Conservation (phyloP, 2,797 vertebrate species). For the Fringilla coelebs region DNA sequence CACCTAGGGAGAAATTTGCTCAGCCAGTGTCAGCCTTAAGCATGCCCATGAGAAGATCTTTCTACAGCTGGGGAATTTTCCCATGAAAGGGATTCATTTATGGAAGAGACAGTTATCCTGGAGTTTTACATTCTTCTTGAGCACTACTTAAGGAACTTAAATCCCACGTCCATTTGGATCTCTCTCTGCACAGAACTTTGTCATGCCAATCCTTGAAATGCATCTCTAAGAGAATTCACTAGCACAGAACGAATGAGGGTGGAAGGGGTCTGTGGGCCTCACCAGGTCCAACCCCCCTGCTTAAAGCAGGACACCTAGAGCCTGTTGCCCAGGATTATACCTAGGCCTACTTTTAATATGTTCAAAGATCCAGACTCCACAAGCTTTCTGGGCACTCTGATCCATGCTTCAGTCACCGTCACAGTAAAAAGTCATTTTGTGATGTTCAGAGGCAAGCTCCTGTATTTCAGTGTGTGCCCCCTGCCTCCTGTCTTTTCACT, state of each 20-base stretch:
- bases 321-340: accelerated
- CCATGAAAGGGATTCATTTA: no score
- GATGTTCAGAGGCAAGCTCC: background rate
- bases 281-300: background rate
- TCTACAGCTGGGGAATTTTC: no score
- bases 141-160: no score
- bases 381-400: background rate
- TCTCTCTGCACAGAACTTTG: no score
- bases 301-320: background rate
- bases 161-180: no score
- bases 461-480: background rate
- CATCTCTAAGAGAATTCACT: background rate
- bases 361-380: background rate
- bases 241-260: background rate
- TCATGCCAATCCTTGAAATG: background rate
- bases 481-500: background rate
- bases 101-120: no score
- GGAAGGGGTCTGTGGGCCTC: background rate
- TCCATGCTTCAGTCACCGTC: background rate
- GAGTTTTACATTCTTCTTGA: no score
- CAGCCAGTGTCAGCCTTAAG: no score
- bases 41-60: no score
- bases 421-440: background rate
- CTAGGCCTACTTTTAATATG: background rate
- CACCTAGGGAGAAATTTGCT: no score